phyloP scores from a whole-genome alignment of 1,140 invertebrate species.

The Apolygus lucorum region DNA sequence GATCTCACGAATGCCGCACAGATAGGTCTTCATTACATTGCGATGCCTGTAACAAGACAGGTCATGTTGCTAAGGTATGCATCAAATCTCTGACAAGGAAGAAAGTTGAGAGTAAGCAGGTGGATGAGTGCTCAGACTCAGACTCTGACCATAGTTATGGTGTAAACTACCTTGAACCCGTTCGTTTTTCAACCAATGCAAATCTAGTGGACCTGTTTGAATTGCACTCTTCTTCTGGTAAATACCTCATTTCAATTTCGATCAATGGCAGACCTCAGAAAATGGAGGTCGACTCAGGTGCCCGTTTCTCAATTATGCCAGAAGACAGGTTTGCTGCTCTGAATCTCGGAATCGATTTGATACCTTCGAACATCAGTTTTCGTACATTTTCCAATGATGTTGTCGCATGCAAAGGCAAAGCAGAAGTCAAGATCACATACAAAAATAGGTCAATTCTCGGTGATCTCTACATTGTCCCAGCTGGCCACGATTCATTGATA shows the following conservation, averaged over 20 bases:
- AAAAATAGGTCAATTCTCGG: not conserved
- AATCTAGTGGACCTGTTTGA: not conserved
- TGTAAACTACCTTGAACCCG: not conserved
- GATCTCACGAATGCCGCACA: not conserved
- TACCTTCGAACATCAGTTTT: not conserved
- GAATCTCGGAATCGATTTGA: not conserved
- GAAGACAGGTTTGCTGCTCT: not conserved
- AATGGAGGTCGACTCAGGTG: slow-evolving; percentile 4
- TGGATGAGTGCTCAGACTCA: not conserved
- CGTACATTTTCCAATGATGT: not conserved
- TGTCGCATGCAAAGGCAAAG: not conserved
- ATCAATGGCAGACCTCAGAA: not conserved
- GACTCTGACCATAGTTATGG: not conserved
- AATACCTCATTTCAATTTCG: not conserved
- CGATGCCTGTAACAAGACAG: not conserved
- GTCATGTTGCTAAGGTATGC: not conserved
- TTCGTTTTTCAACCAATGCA: not conserved
- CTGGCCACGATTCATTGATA: not conserved
- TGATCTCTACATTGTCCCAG: not conserved
- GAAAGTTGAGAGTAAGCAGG: not conserved
- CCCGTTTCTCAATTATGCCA: not conserved
- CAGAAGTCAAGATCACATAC: not conserved
- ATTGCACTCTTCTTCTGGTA: not conserved
- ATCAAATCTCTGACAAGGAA: not conserved
- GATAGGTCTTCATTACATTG: not conserved